Percentiles rank a stretch among this genome's conserved stretches.
Conservation (phyloP, 2,113 vertebrate genomes). For the Sterrhoptilus dennistouni region DNA sequence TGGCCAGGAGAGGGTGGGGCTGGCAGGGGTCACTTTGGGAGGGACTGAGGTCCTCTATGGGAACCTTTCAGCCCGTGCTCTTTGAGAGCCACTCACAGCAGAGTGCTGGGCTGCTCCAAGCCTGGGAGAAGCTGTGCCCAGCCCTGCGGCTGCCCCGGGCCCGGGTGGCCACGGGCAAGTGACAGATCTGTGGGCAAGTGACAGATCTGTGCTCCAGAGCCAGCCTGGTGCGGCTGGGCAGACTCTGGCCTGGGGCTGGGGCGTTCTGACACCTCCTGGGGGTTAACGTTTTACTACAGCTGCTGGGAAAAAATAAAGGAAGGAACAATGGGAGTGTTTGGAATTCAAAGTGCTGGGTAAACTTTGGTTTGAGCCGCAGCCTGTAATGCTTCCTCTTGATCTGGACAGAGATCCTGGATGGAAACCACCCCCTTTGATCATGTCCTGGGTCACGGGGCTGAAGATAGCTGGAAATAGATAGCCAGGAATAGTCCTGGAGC, state of each 20-base stretch:
- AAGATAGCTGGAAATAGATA: not conserved
- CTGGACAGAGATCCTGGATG: not conserved
- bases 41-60: not conserved
- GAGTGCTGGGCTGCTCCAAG: not conserved
- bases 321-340: not conserved
- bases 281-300: not conserved
- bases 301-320: not conserved
- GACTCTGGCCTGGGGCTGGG: not conserved
- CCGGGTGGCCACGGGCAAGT: rapidly evolving
- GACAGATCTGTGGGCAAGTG: rapidly evolving
- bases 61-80: not conserved
- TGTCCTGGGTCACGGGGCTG: not conserved
- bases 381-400: not conserved
- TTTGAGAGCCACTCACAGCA: rapidly evolving
- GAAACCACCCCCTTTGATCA: not conserved
- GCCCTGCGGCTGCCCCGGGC: not conserved
- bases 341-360: not conserved
- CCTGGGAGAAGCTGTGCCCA: not conserved
- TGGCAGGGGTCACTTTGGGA: not conserved
- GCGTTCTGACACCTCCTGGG: rapidly evolving
- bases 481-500: not conserved
- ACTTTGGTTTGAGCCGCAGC: not conserved
- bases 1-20: rapidly evolving
- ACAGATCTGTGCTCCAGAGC: rapidly evolving
- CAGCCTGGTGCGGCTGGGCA: not conserved